Conservation (phyloP, 2,113 vertebrate genomes). For the Rhea americana region DNA sequence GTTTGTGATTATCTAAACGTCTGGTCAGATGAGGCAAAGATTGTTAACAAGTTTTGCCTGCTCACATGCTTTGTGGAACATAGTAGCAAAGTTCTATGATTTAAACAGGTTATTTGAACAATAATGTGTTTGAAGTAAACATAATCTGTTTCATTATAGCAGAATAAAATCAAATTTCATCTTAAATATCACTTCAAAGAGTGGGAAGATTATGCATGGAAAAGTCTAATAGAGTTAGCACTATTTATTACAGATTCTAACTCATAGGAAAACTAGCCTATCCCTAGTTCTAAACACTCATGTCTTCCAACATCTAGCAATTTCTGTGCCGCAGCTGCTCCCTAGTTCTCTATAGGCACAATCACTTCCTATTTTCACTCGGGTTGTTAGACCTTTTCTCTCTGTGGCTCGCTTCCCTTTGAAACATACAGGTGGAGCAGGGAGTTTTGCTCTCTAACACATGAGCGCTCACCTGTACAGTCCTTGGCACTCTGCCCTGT, state of each 20-base stretch:
- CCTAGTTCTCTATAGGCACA: not conserved
- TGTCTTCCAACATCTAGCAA: not conserved
- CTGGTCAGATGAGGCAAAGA: not conserved
- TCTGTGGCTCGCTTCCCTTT: not conserved
- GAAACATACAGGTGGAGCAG: not conserved
- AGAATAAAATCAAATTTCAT: not conserved
- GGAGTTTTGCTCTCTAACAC: not conserved
- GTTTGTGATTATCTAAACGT: not conserved
- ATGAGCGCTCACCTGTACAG: not conserved
- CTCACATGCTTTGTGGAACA: not conserved
- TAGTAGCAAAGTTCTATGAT: not conserved
- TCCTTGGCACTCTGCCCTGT: not conserved
- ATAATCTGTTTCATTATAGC: not conserved
- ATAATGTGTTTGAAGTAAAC: not conserved
- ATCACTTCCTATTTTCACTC: not conserved
- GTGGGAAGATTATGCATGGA: not conserved
- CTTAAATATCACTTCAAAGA: not conserved
- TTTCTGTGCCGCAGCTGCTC: not conserved
- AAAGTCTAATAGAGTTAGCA: not conserved
- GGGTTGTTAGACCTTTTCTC: not conserved
- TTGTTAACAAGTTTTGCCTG: not conserved
- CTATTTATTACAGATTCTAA: not conserved
- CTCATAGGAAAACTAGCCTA: not conserved
- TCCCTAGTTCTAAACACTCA: not conserved
- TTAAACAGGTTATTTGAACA: not conserved